Evolutionary conservation across 1,140 invertebrate species (phyloP).

Genomic region (Papilio aristodemus): DNA sequence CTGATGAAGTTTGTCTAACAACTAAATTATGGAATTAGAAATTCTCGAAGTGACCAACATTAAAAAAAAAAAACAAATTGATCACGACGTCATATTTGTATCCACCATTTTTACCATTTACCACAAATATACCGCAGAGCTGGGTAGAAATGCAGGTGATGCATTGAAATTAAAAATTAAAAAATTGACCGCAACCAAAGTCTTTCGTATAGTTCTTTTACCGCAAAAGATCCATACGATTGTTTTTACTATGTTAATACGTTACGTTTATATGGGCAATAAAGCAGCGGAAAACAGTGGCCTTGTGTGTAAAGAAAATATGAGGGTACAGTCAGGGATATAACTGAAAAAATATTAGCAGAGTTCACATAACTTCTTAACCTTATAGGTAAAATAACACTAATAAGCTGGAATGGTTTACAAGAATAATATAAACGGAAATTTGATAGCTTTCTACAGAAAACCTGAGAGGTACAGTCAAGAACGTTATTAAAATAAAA

Average conservation of each 20-base stretch:
- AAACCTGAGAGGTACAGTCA: no score
- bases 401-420: no score
- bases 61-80: neutral
- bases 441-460: no score
- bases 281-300: neutral
- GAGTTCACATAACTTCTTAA: neutral
- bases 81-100: neutral
- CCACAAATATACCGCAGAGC: slow-evolving; percentile 7
- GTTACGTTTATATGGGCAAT: slow-evolving; percentile 1
- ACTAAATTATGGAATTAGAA: slow-evolving; percentile 51
- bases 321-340: neutral
- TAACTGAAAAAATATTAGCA: neutral
- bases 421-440: no score
- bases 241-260: neutral
- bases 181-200: slow-evolving; percentile 7
- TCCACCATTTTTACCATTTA: slow-evolving; percentile 12
- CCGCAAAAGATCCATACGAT: neutral
- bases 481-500: no score
- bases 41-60: slow-evolving; percentile 26
- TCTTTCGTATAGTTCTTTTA: neutral
- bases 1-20: slow-evolving; percentile 57
- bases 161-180: slow-evolving; percentile 3
- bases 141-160: neutral
- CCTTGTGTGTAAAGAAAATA: neutral
- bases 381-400: neutral